These are phyloP conservation scores for Sebastes nivosus DNA, from an alignment of 2,797 vertebrate genomes.

Conservation along the genomic window DNA sequence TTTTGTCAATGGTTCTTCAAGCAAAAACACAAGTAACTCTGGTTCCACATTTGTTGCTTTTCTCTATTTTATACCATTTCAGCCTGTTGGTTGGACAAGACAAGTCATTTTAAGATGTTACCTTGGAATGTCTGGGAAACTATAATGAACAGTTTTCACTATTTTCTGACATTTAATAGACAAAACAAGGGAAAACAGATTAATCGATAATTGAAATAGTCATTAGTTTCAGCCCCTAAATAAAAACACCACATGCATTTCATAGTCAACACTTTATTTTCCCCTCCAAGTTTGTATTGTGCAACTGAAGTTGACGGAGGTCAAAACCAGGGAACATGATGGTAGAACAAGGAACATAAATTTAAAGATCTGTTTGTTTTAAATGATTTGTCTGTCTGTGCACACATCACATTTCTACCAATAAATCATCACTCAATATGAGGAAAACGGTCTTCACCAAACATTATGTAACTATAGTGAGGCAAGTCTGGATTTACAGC, in stretches of 20 bases:
- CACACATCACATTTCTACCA: neutral
- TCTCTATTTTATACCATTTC: neutral
- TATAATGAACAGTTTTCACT: neutral
- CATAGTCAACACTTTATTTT: neutral
- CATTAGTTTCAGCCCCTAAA: neutral
- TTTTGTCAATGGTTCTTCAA: too few relatives aligned
- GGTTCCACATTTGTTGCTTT: neutral
- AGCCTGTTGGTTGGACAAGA: neutral
- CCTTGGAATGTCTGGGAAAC: too few relatives aligned
- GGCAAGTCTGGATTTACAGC: slow-evolving; percentile 10
- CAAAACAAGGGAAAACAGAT: neutral
- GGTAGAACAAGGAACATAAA: neutral
- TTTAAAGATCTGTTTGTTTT: neutral
- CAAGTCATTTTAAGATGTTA: neutral
- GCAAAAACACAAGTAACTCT: neutral
- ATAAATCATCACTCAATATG: neutral
- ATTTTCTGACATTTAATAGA: neutral
- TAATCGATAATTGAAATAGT: neutral
- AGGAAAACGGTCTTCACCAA: slow-evolving; percentile 8
- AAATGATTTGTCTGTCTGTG: neutral
- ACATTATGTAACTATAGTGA: slow-evolving; percentile 23
- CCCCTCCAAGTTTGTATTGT: neutral
- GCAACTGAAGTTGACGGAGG: too few relatives aligned
- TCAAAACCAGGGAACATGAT: neutral
- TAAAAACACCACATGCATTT: neutral